Percentiles rank a stretch among this genome's conserved stretches.
phyloP scores from a whole-genome alignment of 2,797 vertebrate species.

The Oryzias dopingdopingensis region DNA sequence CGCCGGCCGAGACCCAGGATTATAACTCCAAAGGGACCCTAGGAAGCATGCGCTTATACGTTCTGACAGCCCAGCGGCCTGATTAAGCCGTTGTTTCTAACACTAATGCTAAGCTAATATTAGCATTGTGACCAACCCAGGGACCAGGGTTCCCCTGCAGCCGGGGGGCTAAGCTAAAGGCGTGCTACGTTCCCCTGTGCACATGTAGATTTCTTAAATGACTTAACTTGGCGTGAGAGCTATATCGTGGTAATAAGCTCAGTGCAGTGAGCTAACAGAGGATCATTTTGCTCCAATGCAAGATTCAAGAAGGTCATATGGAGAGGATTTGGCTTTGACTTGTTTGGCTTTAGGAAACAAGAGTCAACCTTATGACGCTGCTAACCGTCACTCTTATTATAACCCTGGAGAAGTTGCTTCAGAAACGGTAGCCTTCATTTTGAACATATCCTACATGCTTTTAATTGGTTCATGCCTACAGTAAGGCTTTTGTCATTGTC shows the following conservation, averaged over 20 bases:
- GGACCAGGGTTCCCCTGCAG: constrained; percentile 28
- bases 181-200: constrained; percentile 67
- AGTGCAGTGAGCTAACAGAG: constrained; percentile 81
- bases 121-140: constrained; percentile 85
- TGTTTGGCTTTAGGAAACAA: constrained; percentile 43
- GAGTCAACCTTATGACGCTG: constrained; percentile 23
- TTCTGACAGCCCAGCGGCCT: constrained; percentile 88
- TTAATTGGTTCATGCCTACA: too few species aligned
- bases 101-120: constrained; percentile 75
- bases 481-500: too few species aligned
- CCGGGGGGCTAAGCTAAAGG: constrained; percentile 47
- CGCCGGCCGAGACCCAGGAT: constrained; percentile 85
- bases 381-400: constrained; percentile 1
- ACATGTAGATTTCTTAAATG: constrained; percentile 76
- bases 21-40: constrained; percentile 87
- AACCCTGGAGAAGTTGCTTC: too few species aligned
- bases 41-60: constrained; percentile 88
- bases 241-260: constrained; percentile 85
- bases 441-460: too few species aligned
- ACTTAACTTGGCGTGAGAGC: constrained; percentile 81
- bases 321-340: constrained; percentile 81
- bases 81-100: constrained; percentile 81
- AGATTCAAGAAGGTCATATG: constrained; percentile 90
- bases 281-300: constrained; percentile 84
- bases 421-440: too few species aligned